Percentiles rank a stretch among this genome's conserved stretches.
Conservation (phyloP, 2,797 vertebrate genomes). For the Thamnophis elegans region DNA sequence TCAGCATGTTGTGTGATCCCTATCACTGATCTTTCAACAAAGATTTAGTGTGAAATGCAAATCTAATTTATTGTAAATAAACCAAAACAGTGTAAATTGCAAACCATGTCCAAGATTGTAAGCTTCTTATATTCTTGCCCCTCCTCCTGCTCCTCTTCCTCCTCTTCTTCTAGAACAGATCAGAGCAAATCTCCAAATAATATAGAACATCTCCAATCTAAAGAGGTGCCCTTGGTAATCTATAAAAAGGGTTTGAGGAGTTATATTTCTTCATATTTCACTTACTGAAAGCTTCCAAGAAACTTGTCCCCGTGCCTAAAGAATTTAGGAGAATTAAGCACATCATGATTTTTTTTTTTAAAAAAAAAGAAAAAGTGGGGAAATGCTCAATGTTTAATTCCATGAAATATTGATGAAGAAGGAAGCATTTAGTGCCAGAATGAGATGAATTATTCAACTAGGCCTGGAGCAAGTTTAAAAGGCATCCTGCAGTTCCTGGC, state of each 20-base stretch:
- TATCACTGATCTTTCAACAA: not conserved
- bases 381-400: conserved; percentile 22
- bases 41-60: not conserved
- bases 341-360: not conserved
- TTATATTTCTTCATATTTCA: not conserved
- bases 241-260: not conserved
- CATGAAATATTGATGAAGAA: conserved; percentile 37
- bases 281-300: not conserved
- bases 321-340: not conserved
- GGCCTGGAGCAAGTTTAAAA: conserved; percentile 24
- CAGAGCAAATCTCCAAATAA: not conserved
- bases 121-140: not conserved
- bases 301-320: not conserved
- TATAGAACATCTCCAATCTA: not conserved
- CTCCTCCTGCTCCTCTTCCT: not conserved
- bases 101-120: not conserved
- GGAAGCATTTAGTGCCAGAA: conserved; percentile 29
- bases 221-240: not conserved
- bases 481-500: not conserved
- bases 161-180: not conserved
- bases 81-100: not conserved
- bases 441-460: conserved; percentile 23
- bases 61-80: not conserved
- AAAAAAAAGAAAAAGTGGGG: not conserved
- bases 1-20: not conserved